These are phyloP conservation scores for Amblyraja radiata DNA, from an alignment of 2,797 vertebrate species.

Conservation along the genomic window DNA sequence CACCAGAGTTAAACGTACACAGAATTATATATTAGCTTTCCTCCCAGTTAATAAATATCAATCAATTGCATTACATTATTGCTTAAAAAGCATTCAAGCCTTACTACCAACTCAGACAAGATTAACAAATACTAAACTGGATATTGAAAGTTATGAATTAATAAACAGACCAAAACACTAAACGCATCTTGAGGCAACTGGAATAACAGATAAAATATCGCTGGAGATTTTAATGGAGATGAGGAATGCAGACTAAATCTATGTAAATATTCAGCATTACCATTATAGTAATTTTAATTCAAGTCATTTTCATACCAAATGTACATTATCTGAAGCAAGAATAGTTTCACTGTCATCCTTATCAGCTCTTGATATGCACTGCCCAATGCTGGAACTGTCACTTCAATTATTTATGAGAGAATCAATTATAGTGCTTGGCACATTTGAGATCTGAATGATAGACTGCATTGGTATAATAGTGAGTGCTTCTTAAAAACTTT, in stretches of 20 bases:
- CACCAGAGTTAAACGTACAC: neutral
- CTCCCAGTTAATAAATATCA: neutral
- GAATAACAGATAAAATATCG: neutral
- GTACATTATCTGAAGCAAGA: neutral
- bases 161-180: neutral
- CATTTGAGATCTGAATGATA: neutral
- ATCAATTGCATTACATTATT: neutral
- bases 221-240: neutral
- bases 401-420: neutral
- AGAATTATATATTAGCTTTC: neutral
- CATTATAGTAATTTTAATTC: neutral
- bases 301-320: neutral
- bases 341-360: neutral
- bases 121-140: neutral
- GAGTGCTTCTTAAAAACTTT: neutral
- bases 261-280: neutral
- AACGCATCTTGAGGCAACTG: neutral
- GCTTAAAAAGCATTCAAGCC: neutral
- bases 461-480: neutral
- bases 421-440: neutral
- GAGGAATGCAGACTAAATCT: neutral
- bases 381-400: neutral
- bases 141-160: neutral
- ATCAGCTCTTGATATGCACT: neutral
- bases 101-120: neutral